Percentiles rank a stretch among this genome's conserved stretches.
Evolutionary conservation across 1,140 invertebrate species (phyloP).

Genomic region (Lordiphosa clarofinis): DNA sequence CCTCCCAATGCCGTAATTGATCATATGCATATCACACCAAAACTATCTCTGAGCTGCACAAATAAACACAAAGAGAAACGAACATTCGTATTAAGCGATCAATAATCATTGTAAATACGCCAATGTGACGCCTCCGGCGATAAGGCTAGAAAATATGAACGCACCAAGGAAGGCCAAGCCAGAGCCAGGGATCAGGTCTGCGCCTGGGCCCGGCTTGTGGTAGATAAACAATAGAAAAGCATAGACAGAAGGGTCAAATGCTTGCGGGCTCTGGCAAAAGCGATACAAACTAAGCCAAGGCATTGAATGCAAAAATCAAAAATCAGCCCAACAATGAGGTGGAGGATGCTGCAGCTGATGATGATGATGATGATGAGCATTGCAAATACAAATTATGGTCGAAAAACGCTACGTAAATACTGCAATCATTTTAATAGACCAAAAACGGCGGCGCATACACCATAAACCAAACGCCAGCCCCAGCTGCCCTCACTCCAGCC

Average conservation of each 20-base stretch:
- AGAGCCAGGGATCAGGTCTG: constrained; percentile 8
- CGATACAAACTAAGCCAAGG: constrained; percentile 35
- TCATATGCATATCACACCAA: constrained; percentile 38
- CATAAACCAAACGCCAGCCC: constrained; percentile 72
- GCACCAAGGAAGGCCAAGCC: constrained; percentile 27
- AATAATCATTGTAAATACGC: constrained; percentile 74
- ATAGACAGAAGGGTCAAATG: constrained; percentile 63
- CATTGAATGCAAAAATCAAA: constrained; percentile 36
- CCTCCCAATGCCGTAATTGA: constrained; percentile 43
- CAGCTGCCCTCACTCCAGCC: constrained; percentile 18
- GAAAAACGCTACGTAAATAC: constrained; percentile 76
- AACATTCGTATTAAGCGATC: constrained; percentile 74
- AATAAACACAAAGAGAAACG: constrained; percentile 44
- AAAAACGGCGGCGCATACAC: constrained; percentile 76
- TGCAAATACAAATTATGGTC: constrained; percentile 74
- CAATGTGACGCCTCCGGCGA: constrained; percentile 63
- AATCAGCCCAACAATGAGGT: constrained; percentile 9
- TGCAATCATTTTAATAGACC: constrained; percentile 78
- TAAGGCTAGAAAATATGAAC: constrained; percentile 63
- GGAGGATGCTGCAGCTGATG: constrained; percentile 33
- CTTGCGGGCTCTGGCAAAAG: constrained; percentile 33
- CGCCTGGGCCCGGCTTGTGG: constrained; percentile 38
- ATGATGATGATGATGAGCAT: constrained; percentile 68
- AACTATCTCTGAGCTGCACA: constrained; percentile 55
- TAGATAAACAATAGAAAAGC: constrained; percentile 76